Percentiles rank a stretch among this genome's conserved stretches.
phyloP scores from a whole-genome alignment of 2,888 invertebrate species.

The Drosophila differens region DNA sequence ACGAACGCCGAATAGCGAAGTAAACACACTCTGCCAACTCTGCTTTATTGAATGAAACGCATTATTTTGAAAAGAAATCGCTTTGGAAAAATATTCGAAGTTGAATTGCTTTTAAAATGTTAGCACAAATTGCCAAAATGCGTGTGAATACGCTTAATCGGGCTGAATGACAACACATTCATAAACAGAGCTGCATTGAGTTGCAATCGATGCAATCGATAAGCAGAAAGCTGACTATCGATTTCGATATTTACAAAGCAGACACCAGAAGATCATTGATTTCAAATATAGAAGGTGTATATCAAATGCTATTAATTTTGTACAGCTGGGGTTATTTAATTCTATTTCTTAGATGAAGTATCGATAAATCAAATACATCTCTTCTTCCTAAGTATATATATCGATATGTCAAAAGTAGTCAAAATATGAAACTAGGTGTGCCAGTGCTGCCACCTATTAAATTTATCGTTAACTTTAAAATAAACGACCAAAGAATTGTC shows the following conservation, averaged over 20 bases:
- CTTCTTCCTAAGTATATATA: neutral
- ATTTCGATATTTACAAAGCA: neutral
- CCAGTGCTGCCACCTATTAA: conserved; percentile 7
- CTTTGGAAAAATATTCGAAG: conserved; percentile 9
- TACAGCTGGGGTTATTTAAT: neutral
- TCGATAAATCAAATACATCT: neutral
- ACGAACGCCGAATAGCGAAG: conserved; percentile 42
- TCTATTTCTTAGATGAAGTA: neutral
- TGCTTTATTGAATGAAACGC: conserved; percentile 5
- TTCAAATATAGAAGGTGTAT: neutral
- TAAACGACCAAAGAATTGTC: neutral
- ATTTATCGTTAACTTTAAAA: neutral
- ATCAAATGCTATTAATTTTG: neutral
- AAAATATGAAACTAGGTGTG: neutral
- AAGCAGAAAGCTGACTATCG: neutral
- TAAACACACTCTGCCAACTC: conserved; percentile 3
- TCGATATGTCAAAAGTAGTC: conserved; percentile 10
- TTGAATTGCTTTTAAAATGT: conserved; percentile 28
- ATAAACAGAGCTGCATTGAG: conserved; percentile 24
- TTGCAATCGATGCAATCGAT: conserved; percentile 18
- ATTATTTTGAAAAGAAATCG: neutral
- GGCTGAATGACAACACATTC: conserved; percentile 59
- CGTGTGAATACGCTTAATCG: conserved; percentile 36
- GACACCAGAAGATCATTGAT: neutral
- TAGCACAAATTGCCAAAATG: conserved; percentile 54